A percentile compares a stretch with the other conserved stretches of the same genome.
Conservation (phyloP, 2,888 invertebrate genomes). For the Tenthredo distinguenda region DNA sequence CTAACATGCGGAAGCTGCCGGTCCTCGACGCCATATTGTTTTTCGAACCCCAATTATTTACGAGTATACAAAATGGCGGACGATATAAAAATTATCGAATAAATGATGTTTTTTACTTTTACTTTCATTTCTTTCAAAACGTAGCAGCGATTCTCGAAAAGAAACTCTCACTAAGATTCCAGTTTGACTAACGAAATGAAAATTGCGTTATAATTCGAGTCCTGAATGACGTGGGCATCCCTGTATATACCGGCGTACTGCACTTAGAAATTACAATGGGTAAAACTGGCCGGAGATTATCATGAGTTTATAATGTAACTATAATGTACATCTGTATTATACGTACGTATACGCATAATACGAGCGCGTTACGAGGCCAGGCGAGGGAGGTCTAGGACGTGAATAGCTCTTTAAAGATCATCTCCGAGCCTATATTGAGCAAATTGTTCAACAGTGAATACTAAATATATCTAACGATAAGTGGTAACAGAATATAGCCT, state of each 20-base stretch:
- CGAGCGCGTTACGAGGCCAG: neutral
- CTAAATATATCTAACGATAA: conserved; percentile 4
- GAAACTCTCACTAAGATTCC: too few relatives aligned
- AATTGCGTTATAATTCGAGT: conserved; percentile 18
- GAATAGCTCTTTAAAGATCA: conserved; percentile 22
- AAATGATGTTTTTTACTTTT: too few relatives aligned
- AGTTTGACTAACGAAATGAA: neutral
- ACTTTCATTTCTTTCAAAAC: too few relatives aligned
- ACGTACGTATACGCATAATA: neutral
- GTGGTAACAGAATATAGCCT: neutral
- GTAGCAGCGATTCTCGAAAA: too few relatives aligned
- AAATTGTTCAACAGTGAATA: conserved; percentile 12
- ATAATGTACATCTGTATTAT: neutral
- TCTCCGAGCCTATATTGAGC: conserved; percentile 3
- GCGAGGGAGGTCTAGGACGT: neutral
- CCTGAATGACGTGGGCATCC: neutral
- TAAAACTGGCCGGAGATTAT: neutral
- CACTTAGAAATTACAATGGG: conserved; percentile 13
- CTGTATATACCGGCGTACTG: neutral
- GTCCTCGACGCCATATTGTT: neutral
- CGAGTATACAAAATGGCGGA: too few relatives aligned
- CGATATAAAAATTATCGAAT: too few relatives aligned
- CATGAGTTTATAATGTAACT: conserved; percentile 40
- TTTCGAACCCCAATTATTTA: too few relatives aligned
- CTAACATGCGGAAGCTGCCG: neutral